A percentile compares a stretch with the other conserved stretches of the same genome.
These are phyloP conservation scores for Eristalinus aeneus DNA, from an alignment of 2,888 invertebrate genomes.

Conservation along the genomic window DNA sequence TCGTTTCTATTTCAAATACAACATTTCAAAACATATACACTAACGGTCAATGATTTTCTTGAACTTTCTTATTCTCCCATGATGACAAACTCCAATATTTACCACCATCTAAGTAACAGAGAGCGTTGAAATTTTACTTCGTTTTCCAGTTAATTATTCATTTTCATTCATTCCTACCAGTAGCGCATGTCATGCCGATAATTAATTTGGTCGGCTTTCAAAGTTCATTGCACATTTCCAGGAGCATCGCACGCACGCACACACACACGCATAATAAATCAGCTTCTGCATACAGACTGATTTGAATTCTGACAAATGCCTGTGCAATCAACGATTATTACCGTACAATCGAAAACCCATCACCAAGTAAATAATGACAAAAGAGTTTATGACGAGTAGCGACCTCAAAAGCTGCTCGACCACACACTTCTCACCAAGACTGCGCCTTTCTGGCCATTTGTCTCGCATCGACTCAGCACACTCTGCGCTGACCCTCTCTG, in stretches of 20 bases:
- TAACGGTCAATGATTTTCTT: no score
- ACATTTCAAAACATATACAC: no score
- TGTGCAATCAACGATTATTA: conserved; percentile 40
- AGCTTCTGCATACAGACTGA: background rate
- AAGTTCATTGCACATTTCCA: background rate
- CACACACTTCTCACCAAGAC: conserved; percentile 41
- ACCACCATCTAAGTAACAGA: no score
- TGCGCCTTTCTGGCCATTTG: conserved; percentile 44
- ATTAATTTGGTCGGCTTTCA: background rate
- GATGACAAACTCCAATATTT: no score
- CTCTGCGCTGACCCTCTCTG: conserved; percentile 22
- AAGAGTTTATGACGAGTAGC: conserved; percentile 52
- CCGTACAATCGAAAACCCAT: background rate
- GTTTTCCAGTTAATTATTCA: no score
- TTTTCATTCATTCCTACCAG: no score
- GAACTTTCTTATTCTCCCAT: no score
- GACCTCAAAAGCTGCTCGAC: conserved; percentile 33
- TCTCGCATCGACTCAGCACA: conserved; percentile 23
- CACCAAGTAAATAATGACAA: conserved; percentile 55
- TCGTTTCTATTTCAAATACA: no score
- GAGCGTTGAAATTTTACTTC: no score
- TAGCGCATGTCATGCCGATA: no score
- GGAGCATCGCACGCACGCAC: background rate
- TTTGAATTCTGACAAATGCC: conserved; percentile 40
- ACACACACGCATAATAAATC: background rate